Evolutionary conservation across 2,797 vertebrate genomes (phyloP).

Genomic region (Hypotaenidia okinawae): DNA sequence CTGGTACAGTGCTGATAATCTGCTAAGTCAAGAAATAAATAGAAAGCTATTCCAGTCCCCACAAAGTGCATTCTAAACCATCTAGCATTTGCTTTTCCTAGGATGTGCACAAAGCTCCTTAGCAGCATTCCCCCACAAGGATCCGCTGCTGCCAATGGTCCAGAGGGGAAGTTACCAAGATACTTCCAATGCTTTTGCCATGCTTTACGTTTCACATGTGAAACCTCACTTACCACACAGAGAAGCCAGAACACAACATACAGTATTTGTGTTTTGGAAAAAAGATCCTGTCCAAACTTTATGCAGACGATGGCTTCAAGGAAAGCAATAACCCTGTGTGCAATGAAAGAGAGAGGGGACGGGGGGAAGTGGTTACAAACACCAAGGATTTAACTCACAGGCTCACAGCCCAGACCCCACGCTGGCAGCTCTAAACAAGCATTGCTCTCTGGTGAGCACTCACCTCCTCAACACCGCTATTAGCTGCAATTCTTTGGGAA

Average conservation of each 20-base stretch:
- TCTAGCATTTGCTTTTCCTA: background rate
- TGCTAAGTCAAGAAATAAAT: background rate
- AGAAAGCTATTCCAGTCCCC: background rate
- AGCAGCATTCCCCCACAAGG: background rate
- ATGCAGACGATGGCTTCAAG: slow-evolving; percentile 96
- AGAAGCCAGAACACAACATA: slow-evolving; percentile 97
- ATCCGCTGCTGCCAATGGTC: background rate
- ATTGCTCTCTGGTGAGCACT: background rate
- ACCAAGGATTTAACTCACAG: background rate
- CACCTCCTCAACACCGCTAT: background rate
- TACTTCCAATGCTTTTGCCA: background rate
- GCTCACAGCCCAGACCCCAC: background rate
- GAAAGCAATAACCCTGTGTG: slow-evolving; percentile 92
- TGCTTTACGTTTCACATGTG: background rate
- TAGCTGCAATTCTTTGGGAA: background rate
- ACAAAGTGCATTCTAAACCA: background rate
- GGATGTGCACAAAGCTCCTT: background rate
- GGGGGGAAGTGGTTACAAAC: background rate
- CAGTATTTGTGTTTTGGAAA: slow-evolving; percentile 96
- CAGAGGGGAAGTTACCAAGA: slow-evolving; percentile 10
- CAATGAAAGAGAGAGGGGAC: background rate
- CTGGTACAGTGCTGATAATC: background rate
- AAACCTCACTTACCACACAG: slow-evolving; percentile 90
- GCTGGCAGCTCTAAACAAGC: background rate
- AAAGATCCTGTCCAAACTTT: slow-evolving; percentile 98